Base-by-base conservation (phyloP, 2,113 vertebrate genomes). In the Antennarius striatus region DNA sequence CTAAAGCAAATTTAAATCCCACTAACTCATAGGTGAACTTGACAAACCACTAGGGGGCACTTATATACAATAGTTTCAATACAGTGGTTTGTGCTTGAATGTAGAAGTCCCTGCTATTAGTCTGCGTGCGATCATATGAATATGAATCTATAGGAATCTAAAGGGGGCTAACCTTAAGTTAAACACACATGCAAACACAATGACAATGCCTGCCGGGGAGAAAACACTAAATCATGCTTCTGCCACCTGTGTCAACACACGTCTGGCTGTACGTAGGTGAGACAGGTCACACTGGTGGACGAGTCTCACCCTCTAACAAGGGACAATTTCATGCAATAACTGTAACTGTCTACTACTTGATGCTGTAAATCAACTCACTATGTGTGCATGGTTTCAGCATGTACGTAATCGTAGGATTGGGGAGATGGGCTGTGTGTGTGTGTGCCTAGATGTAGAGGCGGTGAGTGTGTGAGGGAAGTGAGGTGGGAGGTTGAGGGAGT, bases 291-390 rank as follows among this genome's bases (percentile, higher is more conserved):
- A 75, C 53, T 52, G 65, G 42, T 67, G 40, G 47, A 43, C 32
- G 32, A 78, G 28, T 52, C 59, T 63, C 71, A 50, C 56, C 45
- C 90, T 91, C 87, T 88, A 91, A 89, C 90, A 90, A 92, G 22
- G 82, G 91, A 92, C 3, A 90, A 92, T 93, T 92, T 92, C 91
- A 93, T 92, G 84, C 91, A 22, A 81, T 92, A 92, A 92, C 91
- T 91, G 90, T 92, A 93, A 93, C 92, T 93, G 92, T 92, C 92
- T 92, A 93, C 89, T 91, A 90, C 87, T 91, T 92, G 88, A 90
- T 30, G 88, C 90, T 83, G 91, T 92, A 91, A 92, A 92, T 92
- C 92, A 91, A 88, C 77, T 72, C 63, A 46, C 80, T 61, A 62
- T 47, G 45, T 55, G 40, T 30, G 30, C 3, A 42, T 29, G 16